Evolutionary conservation across 1,140 invertebrate genomes (phyloP).

Genomic region (Eumeta japonica): DNA sequence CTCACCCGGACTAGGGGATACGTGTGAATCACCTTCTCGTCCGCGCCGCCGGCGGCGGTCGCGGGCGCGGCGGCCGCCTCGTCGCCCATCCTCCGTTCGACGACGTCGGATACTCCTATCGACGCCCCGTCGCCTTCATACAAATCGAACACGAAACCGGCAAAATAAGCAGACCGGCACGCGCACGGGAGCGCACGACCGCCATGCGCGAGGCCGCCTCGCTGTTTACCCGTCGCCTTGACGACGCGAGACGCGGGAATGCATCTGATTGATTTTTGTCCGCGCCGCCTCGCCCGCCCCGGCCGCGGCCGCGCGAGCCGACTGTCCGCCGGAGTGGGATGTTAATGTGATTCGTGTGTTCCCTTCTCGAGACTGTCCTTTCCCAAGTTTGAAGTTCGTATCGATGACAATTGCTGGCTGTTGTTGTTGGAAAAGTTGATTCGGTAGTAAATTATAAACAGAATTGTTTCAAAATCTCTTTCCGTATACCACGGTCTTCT

Average conservation of each 20-base stretch:
- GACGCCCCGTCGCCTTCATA: no score
- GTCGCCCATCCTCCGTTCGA: conserved; percentile 44
- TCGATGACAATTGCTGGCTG: no score
- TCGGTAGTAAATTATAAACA: no score
- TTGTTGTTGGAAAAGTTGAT: no score
- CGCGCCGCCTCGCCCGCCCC: no score
- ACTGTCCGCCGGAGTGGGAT: no score
- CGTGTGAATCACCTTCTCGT: conserved; percentile 70
- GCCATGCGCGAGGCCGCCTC: conserved; percentile 26
- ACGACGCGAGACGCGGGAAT: conserved; percentile 37
- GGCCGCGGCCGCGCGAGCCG: no score
- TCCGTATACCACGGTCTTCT: no score
- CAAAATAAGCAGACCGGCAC: conserved; percentile 17
- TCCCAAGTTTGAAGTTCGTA: no score
- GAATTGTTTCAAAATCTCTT: no score
- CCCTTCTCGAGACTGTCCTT: no score
- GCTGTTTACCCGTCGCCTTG: conserved; percentile 51
- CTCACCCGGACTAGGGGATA: conserved; percentile 73
- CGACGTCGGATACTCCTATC: neutral
- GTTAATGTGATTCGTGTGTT: no score
- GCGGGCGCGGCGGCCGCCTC: conserved; percentile 45
- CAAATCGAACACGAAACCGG: conserved; percentile 14
- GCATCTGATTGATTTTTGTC: conserved; percentile 52
- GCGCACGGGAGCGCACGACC: conserved; percentile 16
- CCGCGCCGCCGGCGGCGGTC: conserved; percentile 38